phyloP scores from a whole-genome alignment of 2,797 vertebrate species.

The Apodemus agrarius region DNA sequence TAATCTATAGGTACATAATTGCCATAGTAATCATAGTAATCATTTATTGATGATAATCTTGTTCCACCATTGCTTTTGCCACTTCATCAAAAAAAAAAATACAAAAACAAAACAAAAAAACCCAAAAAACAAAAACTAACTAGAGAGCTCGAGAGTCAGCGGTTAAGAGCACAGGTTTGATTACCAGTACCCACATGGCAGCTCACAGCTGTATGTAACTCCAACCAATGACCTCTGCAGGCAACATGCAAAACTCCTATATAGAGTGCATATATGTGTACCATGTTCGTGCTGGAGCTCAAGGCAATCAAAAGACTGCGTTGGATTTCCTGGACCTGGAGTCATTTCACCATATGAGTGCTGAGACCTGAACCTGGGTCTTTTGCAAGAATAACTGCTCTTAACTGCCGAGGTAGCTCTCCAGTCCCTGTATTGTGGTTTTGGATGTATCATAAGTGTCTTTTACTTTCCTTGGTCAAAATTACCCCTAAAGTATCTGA shows the following conservation, averaged over 20 bases:
- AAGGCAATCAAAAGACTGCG: neutral
- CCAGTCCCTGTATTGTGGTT: neutral
- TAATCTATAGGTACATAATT: neutral
- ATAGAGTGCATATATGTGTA: neutral
- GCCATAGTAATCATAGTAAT: neutral
- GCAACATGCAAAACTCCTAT: neutral
- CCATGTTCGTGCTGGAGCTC: neutral
- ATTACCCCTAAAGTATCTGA: slow-evolving; percentile 42
- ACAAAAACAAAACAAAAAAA: neutral
- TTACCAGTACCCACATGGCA: neutral
- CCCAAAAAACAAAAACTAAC: neutral
- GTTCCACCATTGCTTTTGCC: neutral
- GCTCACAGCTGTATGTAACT: neutral
- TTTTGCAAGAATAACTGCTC: neutral
- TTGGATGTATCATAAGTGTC: neutral
- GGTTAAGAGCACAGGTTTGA: neutral
- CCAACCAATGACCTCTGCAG: neutral
- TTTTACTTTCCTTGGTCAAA: slow-evolving; percentile 40
- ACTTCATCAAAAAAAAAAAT: neutral
- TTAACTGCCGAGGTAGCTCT: neutral
- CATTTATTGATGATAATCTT: neutral
- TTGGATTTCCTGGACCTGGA: neutral
- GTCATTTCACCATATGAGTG: neutral
- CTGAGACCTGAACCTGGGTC: neutral
- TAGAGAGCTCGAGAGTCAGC: neutral